phyloP scores from a whole-genome alignment of 1,140 invertebrate species.

The Zaprionus davidi region DNA sequence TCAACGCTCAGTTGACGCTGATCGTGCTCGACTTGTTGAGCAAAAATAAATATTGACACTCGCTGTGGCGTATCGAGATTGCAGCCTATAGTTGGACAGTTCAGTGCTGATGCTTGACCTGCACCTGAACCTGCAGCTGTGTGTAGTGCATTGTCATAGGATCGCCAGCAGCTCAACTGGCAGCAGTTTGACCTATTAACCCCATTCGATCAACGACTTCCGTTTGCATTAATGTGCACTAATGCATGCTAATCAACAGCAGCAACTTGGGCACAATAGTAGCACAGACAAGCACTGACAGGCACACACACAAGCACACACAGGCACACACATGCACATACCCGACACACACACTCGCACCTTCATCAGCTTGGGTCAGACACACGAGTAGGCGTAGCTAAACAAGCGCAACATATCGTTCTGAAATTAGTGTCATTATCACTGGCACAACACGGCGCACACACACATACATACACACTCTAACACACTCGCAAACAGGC shows the following conservation, averaged over 20 bases:
- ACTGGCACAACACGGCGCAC: slow-evolving; percentile 37
- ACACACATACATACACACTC: slow-evolving; percentile 6
- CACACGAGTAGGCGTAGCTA: slow-evolving; percentile 1
- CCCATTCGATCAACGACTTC: slow-evolving; percentile 39
- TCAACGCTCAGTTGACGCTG: not conserved
- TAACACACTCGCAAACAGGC: not conserved
- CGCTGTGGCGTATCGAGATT: not conserved
- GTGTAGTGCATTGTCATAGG: slow-evolving; percentile 13
- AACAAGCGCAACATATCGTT: slow-evolving; percentile 41
- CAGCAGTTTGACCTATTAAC: slow-evolving; percentile 38
- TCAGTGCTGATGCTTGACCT: slow-evolving; percentile 2
- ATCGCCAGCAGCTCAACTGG: not conserved
- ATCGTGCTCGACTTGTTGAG: not conserved
- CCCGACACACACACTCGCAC: not conserved
- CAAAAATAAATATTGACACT: slow-evolving; percentile 1
- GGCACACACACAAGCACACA: not conserved
- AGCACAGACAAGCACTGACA: not conserved
- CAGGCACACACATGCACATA: not conserved
- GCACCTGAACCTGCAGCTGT: slow-evolving; percentile 15
- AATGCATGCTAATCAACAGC: slow-evolving; percentile 53
- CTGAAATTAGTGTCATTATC: slow-evolving; percentile 71
- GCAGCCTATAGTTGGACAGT: not conserved
- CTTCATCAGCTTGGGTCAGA: not conserved
- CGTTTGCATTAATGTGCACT: slow-evolving; percentile 53
- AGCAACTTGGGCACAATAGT: not conserved